These are phyloP conservation scores for Battus philenor DNA, from an alignment of 1,140 invertebrate species.

Conservation along the genomic window DNA sequence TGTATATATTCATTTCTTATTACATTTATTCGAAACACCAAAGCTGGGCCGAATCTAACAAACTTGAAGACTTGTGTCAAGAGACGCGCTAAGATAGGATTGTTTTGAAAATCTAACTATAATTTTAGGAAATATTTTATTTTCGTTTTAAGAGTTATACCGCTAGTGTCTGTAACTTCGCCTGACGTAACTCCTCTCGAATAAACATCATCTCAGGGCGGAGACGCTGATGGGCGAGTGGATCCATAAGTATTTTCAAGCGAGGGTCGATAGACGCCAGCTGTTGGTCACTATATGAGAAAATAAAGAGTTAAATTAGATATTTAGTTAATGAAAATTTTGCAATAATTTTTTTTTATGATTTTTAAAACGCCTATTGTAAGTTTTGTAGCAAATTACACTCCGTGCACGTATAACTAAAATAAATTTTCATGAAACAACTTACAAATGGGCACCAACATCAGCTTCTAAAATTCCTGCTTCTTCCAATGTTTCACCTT, in stretches of 20 bases:
- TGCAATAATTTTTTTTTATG: not conserved
- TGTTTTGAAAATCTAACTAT: no score
- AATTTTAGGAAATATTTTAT: no score
- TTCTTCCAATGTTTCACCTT: conserved; percentile 48
- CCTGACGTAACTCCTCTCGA: conserved; percentile 51
- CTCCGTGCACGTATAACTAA: not conserved
- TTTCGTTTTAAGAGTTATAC: conserved; percentile 22
- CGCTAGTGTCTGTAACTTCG: conserved; percentile 56
- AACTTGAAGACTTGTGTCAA: no score
- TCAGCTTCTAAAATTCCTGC: conserved; percentile 58
- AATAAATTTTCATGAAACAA: conserved; percentile 3
- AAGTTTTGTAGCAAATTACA: conserved; percentile 6
- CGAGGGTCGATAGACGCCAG: conserved; percentile 47
- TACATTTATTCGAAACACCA: no score
- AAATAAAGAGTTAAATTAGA: not conserved
- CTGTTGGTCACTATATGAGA: conserved; percentile 41
- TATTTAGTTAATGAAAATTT: not conserved
- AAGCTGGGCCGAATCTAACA: no score
- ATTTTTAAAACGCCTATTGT: not conserved
- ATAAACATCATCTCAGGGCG: conserved; percentile 67
- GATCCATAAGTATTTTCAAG: conserved; percentile 52
- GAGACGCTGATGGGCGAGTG: conserved; percentile 43
- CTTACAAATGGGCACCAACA: conserved; percentile 61
- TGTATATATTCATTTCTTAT: no score
- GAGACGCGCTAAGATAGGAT: no score